phyloP scores from a whole-genome alignment of 2,113 vertebrate species.

The Pygoscelis adeliae region DNA sequence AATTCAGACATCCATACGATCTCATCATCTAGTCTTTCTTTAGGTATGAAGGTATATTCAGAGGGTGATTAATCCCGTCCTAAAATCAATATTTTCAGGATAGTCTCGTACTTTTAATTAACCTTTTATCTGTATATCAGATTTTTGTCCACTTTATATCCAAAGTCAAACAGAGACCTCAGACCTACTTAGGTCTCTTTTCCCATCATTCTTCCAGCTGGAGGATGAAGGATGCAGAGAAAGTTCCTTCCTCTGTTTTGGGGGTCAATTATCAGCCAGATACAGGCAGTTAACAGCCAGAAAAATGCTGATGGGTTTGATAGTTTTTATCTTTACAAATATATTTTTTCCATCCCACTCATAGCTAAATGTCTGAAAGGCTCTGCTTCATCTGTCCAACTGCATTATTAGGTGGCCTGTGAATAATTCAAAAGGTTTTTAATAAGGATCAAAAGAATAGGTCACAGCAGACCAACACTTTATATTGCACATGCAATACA shows the following conservation, averaged over 20 bases:
- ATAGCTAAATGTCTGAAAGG: background rate
- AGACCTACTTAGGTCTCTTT: background rate
- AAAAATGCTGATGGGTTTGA: background rate
- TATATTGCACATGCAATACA: background rate
- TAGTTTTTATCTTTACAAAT: background rate
- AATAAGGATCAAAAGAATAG: background rate
- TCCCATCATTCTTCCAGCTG: background rate
- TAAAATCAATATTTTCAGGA: background rate
- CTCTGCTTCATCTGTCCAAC: background rate
- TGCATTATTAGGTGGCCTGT: background rate
- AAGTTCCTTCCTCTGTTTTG: background rate
- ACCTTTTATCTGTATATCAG: background rate
- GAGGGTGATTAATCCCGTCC: background rate
- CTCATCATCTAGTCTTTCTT: background rate
- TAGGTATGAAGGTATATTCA: background rate
- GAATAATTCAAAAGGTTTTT: background rate
- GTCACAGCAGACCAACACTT: background rate
- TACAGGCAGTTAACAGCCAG: background rate
- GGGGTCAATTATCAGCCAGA: background rate
- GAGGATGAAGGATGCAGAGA: background rate
- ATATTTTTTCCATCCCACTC: background rate
- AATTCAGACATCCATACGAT: accelerated
- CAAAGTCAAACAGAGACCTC: background rate
- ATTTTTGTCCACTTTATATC: background rate
- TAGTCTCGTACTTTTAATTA: background rate